Conservation (phyloP, 1,140 invertebrate genomes). For the Bombus waltoni region DNA sequence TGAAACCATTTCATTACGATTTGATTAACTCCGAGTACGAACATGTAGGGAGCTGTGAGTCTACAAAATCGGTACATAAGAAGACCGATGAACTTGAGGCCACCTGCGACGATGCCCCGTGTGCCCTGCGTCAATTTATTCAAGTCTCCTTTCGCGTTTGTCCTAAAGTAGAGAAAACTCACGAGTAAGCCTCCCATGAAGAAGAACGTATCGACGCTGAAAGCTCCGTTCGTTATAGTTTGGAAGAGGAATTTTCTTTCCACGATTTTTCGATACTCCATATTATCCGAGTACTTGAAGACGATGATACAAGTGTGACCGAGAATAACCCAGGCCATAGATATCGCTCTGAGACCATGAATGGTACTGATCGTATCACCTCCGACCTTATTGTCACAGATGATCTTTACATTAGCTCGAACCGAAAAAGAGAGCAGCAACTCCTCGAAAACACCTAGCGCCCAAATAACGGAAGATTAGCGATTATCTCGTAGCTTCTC, state of each 20-base stretch:
- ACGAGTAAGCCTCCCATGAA: slow-evolving; percentile 92
- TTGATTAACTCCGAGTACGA: slow-evolving; percentile 90
- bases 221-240: slow-evolving; percentile 92
- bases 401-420: slow-evolving; percentile 88
- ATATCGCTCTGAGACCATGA: slow-evolving; percentile 91
- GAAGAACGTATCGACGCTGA: slow-evolving; percentile 97
- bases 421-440: slow-evolving; percentile 91
- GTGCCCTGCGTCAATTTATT: slow-evolving; percentile 89
- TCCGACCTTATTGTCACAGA: slow-evolving; percentile 90
- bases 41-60: slow-evolving; percentile 92
- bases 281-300: slow-evolving; percentile 94
- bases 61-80: slow-evolving; percentile 90
- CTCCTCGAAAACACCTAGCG: slow-evolving; percentile 86
- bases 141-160: slow-evolving; percentile 90
- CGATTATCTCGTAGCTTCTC: neutral
- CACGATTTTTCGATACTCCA: slow-evolving; percentile 89
- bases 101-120: slow-evolving; percentile 87
- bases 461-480: neutral
- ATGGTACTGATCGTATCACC: slow-evolving; percentile 91
- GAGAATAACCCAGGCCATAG: slow-evolving; percentile 96
- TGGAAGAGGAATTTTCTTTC: slow-evolving; percentile 92
- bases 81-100: slow-evolving; percentile 90
- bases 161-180: slow-evolving; percentile 92
- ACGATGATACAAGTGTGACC: slow-evolving; percentile 94
- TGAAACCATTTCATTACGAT: slow-evolving; percentile 92